Evolutionary conservation across 2,888 invertebrate genomes (phyloP).

Genomic region (Drosophila nr. medialis): DNA sequence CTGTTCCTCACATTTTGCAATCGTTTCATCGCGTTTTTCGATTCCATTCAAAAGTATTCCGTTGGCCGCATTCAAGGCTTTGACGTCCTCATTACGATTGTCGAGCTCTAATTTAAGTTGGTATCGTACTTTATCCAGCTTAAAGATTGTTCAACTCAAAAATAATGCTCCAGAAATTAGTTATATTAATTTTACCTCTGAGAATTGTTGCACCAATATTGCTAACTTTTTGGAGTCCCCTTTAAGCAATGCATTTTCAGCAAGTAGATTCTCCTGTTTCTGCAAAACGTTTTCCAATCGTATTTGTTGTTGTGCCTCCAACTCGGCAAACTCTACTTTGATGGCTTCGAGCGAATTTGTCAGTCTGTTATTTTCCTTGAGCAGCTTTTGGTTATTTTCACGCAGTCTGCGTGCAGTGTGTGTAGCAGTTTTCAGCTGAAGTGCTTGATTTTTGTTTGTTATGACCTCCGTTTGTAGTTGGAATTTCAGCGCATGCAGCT

Average conservation of each 20-base stretch:
- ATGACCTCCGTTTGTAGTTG: background rate
- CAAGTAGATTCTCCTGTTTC: background rate
- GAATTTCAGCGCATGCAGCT: background rate
- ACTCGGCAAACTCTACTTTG: background rate
- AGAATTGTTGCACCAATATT: background rate
- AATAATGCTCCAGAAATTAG: background rate
- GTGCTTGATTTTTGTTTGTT: background rate
- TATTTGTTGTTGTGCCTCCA: background rate
- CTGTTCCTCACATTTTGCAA: slow-evolving; percentile 14
- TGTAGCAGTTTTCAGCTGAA: background rate
- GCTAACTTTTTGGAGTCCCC: background rate
- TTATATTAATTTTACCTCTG: slow-evolving; percentile 1
- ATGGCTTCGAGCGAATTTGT: background rate
- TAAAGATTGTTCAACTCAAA: background rate
- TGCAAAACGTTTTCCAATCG: background rate
- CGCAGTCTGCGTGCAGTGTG: background rate
- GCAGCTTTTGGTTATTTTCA: slow-evolving; percentile 1
- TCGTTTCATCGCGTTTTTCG: slow-evolving; percentile 18
- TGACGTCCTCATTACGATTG: background rate
- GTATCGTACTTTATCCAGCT: slow-evolving; percentile 10
- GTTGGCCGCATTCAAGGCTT: slow-evolving; percentile 11
- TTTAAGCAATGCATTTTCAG: background rate
- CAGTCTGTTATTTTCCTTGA: background rate
- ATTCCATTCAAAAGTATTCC: slow-evolving; percentile 28
- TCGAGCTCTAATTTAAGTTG: background rate